Base-by-base conservation (phyloP, 2,113 vertebrate genomes). In the Sinocyclocheilus grahami region DNA sequence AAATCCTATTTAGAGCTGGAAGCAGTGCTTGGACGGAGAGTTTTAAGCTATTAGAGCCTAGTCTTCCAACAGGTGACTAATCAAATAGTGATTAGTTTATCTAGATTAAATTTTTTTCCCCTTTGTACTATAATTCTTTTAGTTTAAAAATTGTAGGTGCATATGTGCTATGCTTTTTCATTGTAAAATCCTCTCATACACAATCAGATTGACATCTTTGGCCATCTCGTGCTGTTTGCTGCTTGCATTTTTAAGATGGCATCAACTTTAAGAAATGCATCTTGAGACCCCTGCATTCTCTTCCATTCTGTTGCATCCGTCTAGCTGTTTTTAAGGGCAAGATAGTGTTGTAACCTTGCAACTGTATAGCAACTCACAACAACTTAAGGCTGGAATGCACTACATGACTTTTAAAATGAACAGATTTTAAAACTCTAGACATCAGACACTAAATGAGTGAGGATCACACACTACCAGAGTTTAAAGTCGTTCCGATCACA, bases 1-100 rank as follows among this genome's bases (percentile, higher is more conserved):
- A 71, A 76, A 82, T 63, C 53, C 16, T 53, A 37, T 67, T 14
- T 18, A 79, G 77, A 79, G 53, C 39, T 75, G 39, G 10, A 48
- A 13, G 39, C 22, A 14, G 5, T 12, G 39, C 39, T 46, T 13
- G 10, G 39, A 74, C 20, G 22, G 22, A 46, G 18, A 42, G 42
- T 76, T 76, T 76, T 48, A 13, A 13, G 12, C 20, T n/a, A 62
- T n/a, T 62, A 62, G 20, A 62, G 42, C 3, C 42, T 75, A 24
- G 37, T 22, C 37, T 4, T 72, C 37, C 37, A 42, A 37, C 65
- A 69, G 14, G 65, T 33, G 30, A 69, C 65, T 33, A 33, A 33
- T 18, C 16, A 33, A 69, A 33, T 33, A 69, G 37, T 42, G 9
- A 42, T 18, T 10, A 4, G 16, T 33, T 33, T 3, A 30, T 67